Base-by-base conservation (phyloP, 2,797 vertebrate genomes). In the Gallirallus australis region DNA sequence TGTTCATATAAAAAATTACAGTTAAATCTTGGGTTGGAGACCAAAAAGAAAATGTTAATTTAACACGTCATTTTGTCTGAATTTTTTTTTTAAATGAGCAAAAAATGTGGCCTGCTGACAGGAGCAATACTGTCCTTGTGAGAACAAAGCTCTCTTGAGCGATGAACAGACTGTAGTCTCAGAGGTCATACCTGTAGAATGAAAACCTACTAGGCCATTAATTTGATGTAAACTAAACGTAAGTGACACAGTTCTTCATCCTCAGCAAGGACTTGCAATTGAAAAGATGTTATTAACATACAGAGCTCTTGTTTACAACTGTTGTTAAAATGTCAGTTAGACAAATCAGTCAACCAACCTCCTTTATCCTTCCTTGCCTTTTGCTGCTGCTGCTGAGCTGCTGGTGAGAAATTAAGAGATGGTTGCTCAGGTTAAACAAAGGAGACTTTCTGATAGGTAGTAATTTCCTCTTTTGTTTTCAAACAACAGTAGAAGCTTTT, bases 301-400 rank as follows among this genome's bases (percentile, higher is more conserved):
- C 14, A 50, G 31, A 68, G 24, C 19, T 77, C 69, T 72, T 64
- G 60, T 77, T 93, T 87, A 89, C 90, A 73, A 63, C 40, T 48
- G 25, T 35, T 83, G 50, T 85, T 93, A 82, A 94, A 94, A 59
- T 91, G 88, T 54, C 92, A 93, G 64, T 70, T 85, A 80, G 75
- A 76, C 35, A 83, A 82, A 85, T 89, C 79, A 78, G 52, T 35
- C 73, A 77, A 20, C 12, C 24, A 68, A 2, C 33, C 18, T 70
- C 54, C 53, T 64, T 93, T 64, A 61, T 78, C 57, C 61, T 71
- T 61, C 70, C 78, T 80, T 86, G 69, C 17, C 5, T 68, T 79
- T 78, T 65, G 47, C 28, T 79, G 40, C 53, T 72, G 65, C 48
- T 77, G 48, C 3, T 59, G 53, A 82, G 24, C 18, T 77, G 31